phyloP scores from a whole-genome alignment of 1,140 invertebrate species.

The Trichonephila inaurata region DNA sequence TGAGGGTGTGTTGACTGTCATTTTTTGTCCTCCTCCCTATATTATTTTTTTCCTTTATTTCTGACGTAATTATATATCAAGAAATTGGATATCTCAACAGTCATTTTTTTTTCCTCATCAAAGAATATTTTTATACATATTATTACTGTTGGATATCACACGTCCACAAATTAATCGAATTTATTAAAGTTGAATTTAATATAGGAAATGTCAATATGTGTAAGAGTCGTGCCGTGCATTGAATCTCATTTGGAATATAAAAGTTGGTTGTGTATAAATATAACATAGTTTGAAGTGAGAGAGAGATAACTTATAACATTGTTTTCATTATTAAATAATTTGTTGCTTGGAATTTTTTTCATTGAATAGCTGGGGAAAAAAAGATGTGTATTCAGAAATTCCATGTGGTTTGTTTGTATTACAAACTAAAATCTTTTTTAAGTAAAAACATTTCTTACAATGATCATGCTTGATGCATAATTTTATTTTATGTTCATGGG shows the following conservation, averaged over 20 bases:
- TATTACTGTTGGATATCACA: background rate
- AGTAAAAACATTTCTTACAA: no score
- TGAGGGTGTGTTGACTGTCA: constrained; percentile 45
- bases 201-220: background rate
- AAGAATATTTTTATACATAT: background rate
- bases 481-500: no score
- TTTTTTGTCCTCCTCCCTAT: background rate
- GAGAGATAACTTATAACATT: no score
- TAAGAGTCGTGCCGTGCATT: background rate
- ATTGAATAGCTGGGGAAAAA: no score
- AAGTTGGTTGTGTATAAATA: no score
- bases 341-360: no score
- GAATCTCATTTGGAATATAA: background rate
- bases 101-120: background rate
- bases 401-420: no score
- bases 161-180: background rate
- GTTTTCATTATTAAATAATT: no score
- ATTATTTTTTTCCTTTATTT: background rate
- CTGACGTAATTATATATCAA: background rate
- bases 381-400: no score
- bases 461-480: no score
- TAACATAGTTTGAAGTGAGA: no score
- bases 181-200: background rate
- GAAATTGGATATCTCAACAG: constrained; percentile 3
- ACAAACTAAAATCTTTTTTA: no score